Conservation (phyloP, 2,797 vertebrate species). For the Clangula hyemalis region DNA sequence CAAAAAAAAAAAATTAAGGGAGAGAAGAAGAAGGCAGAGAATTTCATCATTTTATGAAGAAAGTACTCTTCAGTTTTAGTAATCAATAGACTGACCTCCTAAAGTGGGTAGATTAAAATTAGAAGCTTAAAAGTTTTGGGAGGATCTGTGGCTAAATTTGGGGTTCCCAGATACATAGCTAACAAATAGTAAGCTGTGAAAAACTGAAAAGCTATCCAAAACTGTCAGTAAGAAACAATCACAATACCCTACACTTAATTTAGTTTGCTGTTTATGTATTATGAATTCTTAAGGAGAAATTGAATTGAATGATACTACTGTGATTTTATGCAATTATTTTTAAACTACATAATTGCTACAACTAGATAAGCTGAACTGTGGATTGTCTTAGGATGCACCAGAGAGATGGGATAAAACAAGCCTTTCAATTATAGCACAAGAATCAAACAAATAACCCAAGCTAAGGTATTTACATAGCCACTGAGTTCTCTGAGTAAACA, state of each 20-base stretch:
- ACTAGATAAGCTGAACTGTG: neutral
- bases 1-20: neutral
- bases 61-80: neutral
- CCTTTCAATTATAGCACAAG: neutral
- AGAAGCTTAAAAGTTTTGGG: neutral
- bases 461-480: neutral
- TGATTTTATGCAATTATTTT: neutral
- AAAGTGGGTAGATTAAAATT: neutral
- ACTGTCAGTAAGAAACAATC: neutral
- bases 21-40: neutral
- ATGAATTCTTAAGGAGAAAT: neutral
- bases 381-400: neutral
- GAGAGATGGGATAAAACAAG: neutral
- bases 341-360: neutral
- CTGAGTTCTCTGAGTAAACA: neutral
- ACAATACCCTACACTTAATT: neutral
- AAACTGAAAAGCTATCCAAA: neutral
- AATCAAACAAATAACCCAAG: neutral
- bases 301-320: neutral
- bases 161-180: fast-evolving
- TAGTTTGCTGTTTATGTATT: neutral
- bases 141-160: neutral
- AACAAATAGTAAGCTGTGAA: neutral
- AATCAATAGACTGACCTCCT: neutral
- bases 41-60: neutral